Evolutionary conservation across 1,140 invertebrate species (phyloP).

Genomic region (Aethina tumida): DNA sequence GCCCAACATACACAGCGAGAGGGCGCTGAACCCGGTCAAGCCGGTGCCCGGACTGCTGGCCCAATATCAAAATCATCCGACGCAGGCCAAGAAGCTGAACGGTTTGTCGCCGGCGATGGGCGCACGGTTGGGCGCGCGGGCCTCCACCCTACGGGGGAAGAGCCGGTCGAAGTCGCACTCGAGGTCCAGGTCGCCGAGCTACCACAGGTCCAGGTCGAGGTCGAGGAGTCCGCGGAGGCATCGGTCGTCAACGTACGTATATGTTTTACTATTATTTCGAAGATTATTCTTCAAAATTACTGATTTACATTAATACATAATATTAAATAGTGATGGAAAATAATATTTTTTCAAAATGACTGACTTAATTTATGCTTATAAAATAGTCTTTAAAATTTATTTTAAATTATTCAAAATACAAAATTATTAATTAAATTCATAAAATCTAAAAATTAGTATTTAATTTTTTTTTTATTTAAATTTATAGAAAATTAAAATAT

Average conservation of each 20-base stretch:
- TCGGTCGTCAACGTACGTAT: conserved; percentile 24
- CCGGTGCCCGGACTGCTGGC: conserved; percentile 40
- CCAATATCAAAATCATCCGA: conserved; percentile 39
- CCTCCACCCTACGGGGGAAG: conserved; percentile 34
- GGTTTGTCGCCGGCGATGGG: conserved; percentile 45
- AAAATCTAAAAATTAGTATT: no score
- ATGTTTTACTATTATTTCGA: conserved; percentile 1
- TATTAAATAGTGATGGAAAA: conserved; percentile 12
- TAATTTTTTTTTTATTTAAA: no score
- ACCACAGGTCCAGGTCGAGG: conserved; percentile 41
- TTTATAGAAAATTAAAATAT: no score
- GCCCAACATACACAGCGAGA: conserved; percentile 70
- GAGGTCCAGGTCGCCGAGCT: conserved; percentile 34
- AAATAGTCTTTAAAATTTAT: background rate
- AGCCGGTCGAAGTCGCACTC: conserved; percentile 31
- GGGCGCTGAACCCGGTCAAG: conserved; percentile 41
- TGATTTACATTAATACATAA: background rate
- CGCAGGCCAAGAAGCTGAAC: conserved; percentile 26
- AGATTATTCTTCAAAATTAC: conserved; percentile 1
- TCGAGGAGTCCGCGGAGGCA: conserved; percentile 18
- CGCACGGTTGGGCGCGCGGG: conserved; percentile 42
- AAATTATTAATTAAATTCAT: no score
- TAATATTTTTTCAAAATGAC: conserved; percentile 6
- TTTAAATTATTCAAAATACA: no score
- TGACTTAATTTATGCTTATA: background rate